Conservation (phyloP, 2,888 invertebrate species). For the Agrochola macilenta region DNA sequence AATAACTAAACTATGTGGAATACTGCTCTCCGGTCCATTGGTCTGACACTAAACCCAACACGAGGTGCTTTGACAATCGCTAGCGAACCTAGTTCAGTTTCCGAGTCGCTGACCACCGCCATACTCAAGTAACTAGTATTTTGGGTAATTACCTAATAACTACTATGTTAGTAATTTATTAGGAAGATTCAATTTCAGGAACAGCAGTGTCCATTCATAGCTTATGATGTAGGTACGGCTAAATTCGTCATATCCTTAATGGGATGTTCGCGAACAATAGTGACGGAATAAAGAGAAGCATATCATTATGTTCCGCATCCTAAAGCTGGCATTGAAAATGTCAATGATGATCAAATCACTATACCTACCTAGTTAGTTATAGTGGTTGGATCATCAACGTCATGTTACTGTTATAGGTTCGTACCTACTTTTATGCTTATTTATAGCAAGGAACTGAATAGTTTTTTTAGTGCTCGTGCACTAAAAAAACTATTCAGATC, state of each 20-base stretch:
- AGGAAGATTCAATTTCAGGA: not conserved
- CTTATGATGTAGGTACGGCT: too few relatives aligned
- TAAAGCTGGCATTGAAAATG: not conserved
- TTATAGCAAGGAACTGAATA: too few relatives aligned
- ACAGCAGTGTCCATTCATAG: not conserved
- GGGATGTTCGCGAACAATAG: not conserved
- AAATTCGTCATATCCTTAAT: not conserved
- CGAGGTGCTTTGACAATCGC: conserved; percentile 51
- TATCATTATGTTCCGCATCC: not conserved
- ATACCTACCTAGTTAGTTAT: not conserved
- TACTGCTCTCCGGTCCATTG: conserved; percentile 47
- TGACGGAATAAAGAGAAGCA: not conserved
- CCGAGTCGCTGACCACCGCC: conserved; percentile 36
- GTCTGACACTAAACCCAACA: conserved; percentile 22
- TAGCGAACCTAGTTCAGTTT: conserved; percentile 32
- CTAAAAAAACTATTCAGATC: not conserved
- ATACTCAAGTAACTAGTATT: conserved; percentile 21
- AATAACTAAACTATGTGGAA: conserved; percentile 22
- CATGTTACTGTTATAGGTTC: too few relatives aligned
- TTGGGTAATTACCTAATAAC: conserved; percentile 27
- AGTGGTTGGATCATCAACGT: not conserved
- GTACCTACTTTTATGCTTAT: too few relatives aligned
- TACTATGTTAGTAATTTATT: not conserved
- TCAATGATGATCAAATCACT: not conserved
- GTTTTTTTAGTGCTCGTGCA: too few relatives aligned